phyloP scores from a whole-genome alignment of 2,888 invertebrate species.

The Orthosia cruda region DNA sequence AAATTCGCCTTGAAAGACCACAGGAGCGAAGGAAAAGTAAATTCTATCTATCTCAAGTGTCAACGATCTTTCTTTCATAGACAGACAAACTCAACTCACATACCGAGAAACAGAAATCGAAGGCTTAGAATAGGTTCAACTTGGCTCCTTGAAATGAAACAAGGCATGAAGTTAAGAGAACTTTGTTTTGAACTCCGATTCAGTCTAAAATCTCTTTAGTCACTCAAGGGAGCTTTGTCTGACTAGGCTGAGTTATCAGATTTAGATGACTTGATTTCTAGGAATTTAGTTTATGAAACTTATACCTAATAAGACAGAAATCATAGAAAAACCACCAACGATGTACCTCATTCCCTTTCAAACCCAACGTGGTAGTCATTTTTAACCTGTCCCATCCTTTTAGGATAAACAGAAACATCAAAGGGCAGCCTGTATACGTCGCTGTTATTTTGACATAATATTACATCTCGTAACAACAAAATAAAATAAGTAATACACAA shows the following conservation, averaged over 20 bases:
- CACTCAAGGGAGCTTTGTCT: neutral
- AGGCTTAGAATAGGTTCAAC: neutral
- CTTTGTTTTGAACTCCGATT: neutral
- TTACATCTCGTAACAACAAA: conserved; percentile 13
- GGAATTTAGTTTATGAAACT: neutral
- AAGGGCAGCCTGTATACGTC: neutral
- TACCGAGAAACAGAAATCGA: neutral
- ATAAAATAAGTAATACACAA: conserved; percentile 32
- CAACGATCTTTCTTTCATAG: neutral
- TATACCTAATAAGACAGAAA: neutral
- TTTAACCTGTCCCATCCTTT: neutral
- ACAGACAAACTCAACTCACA: neutral
- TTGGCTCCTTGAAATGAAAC: neutral
- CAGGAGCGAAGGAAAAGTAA: too few species aligned
- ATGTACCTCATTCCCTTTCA: too few species aligned
- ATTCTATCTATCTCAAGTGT: too few species aligned
- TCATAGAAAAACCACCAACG: too few species aligned
- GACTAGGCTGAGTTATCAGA: neutral
- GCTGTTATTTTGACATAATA: neutral
- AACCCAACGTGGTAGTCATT: neutral
- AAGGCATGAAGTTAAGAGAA: neutral
- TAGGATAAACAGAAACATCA: neutral
- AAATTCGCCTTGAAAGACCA: too few species aligned
- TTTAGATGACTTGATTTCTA: neutral
- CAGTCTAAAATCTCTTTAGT: neutral